Evolutionary conservation across 2,888 invertebrate genomes (phyloP), one percentile per base, ranked within the genome.

Genomic region (Drosophila lutescens): DNA sequence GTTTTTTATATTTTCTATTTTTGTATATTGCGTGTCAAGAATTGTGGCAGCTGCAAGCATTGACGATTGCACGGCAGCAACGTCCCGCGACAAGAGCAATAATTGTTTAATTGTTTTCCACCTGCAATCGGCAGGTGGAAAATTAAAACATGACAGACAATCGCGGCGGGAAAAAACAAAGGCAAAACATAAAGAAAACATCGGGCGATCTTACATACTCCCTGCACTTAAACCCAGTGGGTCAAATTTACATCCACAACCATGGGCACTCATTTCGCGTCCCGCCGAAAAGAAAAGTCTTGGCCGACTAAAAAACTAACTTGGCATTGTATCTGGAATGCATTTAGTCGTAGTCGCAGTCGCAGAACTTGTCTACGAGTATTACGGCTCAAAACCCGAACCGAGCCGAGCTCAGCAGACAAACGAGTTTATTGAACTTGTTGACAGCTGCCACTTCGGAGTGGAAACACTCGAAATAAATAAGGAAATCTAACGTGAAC

Each of bases 401-500:
- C 20, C 51, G 40, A 73, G 32, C 46, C 50, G 49, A 65, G 46
- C 54, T 67, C 38, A 53, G 71, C 59, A 41, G 68, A 62, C 59
- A 76, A 83, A 83, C 87, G 69, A 83, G 83, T 83, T 83, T 83
- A 86, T 86, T 83, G 83, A 88, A 83, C 83, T 88, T 83, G 84
- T 73, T 70, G 72, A 38, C 50, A 70, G 44, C 30, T 13, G 65
- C 20, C 23, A 13, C 49, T 15, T 17, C 7, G 43, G n/a, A 17
- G 40, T 20, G 5, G 8, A 2, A 7, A 23, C 58, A 58, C 58
- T 58, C 9, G 12, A 56, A 58, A 12, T 34, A 20, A 56, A 58
- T 40, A 15, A 5, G 32, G 13, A 13, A 49, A 34, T 20, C 30
- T 30, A 47, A 8, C n/a, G 2, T 12, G 12, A 20, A 6, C 5